Evolutionary conservation across 2,113 vertebrate genomes (phyloP).

Genomic region (Silurus glanis): DNA sequence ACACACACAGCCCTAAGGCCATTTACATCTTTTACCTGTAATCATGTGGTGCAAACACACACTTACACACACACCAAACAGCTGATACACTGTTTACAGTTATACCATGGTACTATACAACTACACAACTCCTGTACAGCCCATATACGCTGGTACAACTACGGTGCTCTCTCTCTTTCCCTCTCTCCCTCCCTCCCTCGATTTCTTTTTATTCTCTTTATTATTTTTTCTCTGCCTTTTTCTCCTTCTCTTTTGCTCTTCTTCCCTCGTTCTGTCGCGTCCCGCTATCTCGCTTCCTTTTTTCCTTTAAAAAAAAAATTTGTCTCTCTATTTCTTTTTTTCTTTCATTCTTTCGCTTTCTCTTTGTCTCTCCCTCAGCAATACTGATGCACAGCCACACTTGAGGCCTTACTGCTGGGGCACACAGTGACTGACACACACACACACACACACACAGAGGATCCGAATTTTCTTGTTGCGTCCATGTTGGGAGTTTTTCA

Average conservation of each 20-base stretch:
- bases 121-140: conserved; percentile 41
- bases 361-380: conserved; percentile 37
- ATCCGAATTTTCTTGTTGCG: neutral
- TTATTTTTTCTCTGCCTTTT: neutral
- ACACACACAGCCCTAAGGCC: neutral
- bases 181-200: neutral
- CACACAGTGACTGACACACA: conserved; percentile 44
- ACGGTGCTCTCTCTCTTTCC: conserved; percentile 45
- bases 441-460: conserved; percentile 37
- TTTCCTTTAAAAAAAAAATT: neutral
- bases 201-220: neutral
- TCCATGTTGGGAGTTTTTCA: neutral
- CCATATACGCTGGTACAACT: conserved; percentile 32
- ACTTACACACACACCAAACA: conserved; percentile 27
- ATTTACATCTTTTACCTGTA: conserved; percentile 12
- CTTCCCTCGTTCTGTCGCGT: conserved; percentile 69
- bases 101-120: conserved; percentile 34
- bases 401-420: conserved; percentile 74
- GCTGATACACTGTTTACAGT: conserved; percentile 41
- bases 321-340: neutral
- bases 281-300: neutral
- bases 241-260: conserved; percentile 57
- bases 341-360: neutral
- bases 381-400: conserved; percentile 71
- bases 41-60: conserved; percentile 26